These are phyloP conservation scores for Brachyalestes nurse DNA, from an alignment of 2,797 vertebrate species.

Conservation along the genomic window DNA sequence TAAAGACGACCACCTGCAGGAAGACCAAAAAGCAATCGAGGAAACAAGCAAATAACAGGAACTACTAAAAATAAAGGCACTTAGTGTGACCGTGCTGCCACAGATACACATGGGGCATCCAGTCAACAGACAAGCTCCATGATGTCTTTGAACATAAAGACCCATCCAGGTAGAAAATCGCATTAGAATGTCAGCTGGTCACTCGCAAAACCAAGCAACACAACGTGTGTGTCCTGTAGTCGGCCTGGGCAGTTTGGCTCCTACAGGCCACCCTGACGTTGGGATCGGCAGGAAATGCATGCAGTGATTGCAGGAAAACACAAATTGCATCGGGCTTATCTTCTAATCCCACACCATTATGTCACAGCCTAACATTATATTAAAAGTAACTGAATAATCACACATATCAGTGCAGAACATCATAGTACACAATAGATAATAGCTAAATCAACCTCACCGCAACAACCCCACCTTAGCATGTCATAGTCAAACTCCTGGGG, in stretches of 20 bases:
- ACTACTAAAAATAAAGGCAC: slow-evolving; percentile 54
- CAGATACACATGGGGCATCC: slow-evolving; percentile 49
- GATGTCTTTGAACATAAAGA: slow-evolving; percentile 58
- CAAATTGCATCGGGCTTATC: slow-evolving; percentile 43
- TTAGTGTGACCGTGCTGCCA: slow-evolving; percentile 21
- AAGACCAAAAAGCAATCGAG: slow-evolving; percentile 31
- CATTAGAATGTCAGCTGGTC: slow-evolving; percentile 20
- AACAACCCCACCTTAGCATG: neutral
- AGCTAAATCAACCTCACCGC: neutral
- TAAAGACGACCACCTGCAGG: slow-evolving; percentile 1
- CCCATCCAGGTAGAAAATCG: slow-evolving; percentile 46
- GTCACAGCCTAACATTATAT: neutral
- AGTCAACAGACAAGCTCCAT: slow-evolving; percentile 38
- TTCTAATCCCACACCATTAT: neutral
- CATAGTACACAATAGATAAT: neutral
- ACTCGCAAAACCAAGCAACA: neutral
- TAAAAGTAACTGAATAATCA: neutral
- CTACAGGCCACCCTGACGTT: neutral
- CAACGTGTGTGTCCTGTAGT: neutral
- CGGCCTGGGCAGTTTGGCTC: neutral
- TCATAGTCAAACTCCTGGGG: neutral
- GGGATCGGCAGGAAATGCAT: slow-evolving; percentile 16
- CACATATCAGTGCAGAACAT: neutral
- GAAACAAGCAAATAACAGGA: slow-evolving; percentile 46
- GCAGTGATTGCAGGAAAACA: slow-evolving; percentile 42